Base-by-base conservation (phyloP, 2,797 vertebrate genomes). In the Pseudomugil gertrudae region DNA sequence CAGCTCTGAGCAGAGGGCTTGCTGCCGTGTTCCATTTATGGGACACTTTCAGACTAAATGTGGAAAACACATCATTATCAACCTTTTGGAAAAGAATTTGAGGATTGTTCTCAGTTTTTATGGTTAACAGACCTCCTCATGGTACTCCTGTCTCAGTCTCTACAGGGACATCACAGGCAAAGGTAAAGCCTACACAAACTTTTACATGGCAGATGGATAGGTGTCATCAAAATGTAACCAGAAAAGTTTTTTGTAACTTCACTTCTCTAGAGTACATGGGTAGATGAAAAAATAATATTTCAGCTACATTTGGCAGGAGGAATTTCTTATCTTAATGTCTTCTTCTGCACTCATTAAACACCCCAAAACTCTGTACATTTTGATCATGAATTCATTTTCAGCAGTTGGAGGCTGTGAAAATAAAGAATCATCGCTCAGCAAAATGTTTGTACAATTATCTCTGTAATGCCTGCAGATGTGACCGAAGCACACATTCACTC, bases 311-410 rank as follows among this genome's bases (percentile, higher is more conserved):
- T 51, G 3, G 38, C 33, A 6, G 33, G 24, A 15, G 27, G 57
- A 63, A 13, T 45, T 52, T 30, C 36, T 36, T 10, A 17, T 5
- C 10, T 30, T 23, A 26, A 66, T 38, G 5, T 56, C 23, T 47
- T 60, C 5, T 51, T 51, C 24, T 11, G 69, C 29, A n/a, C 60
- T 69, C 47, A 48, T 50, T 45, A 47, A 50, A 51, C 57, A 45
- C 14, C 54, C 51, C 60, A 38, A 66, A 40, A 35, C 45, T 45
- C 50, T 57, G 66, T 80, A 78, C 66, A 80, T 80, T 81, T 71
- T 50, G 23, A 11, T 69, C 68, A 75, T 73, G 80, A 6, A 84
- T 52, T 81, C 75, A 84, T 52, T 76, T 72, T 70, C 64, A 40
- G 57, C 7, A 19, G 23, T 55, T 43, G 59, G 57, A 40, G 72